Evolutionary conservation across 2,797 vertebrate genomes (phyloP).

Genomic region (Delichon dasypus): DNA sequence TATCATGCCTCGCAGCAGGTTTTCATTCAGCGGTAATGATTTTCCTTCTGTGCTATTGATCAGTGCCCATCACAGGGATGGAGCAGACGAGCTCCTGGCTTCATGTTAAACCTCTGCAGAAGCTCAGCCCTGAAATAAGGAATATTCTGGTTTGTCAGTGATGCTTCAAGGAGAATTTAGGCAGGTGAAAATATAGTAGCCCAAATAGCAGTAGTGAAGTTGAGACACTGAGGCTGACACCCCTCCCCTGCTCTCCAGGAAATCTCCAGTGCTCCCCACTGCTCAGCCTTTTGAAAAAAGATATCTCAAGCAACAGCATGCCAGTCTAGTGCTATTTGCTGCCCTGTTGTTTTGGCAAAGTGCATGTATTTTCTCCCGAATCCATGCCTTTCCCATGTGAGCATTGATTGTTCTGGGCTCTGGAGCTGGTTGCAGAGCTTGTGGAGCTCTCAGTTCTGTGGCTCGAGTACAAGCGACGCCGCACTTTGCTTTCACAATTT

Average conservation of each 20-base stretch:
- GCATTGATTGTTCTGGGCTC: neutral
- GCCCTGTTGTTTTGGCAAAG: neutral
- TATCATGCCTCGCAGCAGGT: neutral
- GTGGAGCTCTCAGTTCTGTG: neutral
- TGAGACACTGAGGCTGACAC: neutral
- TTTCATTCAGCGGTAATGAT: neutral
- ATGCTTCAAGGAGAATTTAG: neutral
- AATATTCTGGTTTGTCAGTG: neutral
- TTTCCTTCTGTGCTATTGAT: conserved; percentile 10
- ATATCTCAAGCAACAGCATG: neutral
- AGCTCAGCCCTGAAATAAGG: neutral
- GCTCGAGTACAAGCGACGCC: rapidly evolving
- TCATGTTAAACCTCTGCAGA: neutral
- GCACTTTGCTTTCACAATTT: neutral
- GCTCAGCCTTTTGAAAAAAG: neutral
- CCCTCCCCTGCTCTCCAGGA: neutral
- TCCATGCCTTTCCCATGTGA: neutral
- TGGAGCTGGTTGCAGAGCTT: neutral
- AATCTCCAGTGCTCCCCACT: neutral
- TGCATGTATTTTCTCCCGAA: neutral
- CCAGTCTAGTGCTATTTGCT: neutral
- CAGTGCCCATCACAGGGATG: neutral
- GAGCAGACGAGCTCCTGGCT: neutral
- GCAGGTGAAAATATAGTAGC: neutral
- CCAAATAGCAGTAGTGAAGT: neutral